These are phyloP conservation scores for Sprattus sprattus DNA, from an alignment of 2,113 vertebrate species.

Conservation along the genomic window DNA sequence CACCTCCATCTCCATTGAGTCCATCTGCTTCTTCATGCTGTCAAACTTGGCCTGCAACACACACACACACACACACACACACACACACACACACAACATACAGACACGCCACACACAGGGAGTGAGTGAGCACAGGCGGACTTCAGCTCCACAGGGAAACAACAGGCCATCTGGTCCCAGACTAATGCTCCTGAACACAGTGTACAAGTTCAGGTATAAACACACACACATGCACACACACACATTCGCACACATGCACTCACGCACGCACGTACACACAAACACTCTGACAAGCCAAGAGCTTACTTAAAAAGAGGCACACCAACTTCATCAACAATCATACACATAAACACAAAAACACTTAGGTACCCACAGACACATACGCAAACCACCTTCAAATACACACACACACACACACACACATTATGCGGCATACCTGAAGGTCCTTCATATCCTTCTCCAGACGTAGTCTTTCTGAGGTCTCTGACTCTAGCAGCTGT, in stretches of 20 bases:
- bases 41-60: slow-evolving; percentile 83
- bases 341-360: slow-evolving; percentile 20
- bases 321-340: neutral
- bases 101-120: neutral
- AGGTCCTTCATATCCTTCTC: slow-evolving; percentile 96
- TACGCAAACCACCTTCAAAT: neutral
- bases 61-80: neutral
- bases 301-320: too few relatives aligned
- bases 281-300: too few relatives aligned
- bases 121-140: neutral
- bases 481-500: slow-evolving; percentile 91
- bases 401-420: slow-evolving; percentile 21
- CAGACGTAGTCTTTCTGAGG: slow-evolving; percentile 83
- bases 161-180: neutral
- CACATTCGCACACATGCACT: neutral
- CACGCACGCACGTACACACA: neutral
- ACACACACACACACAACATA: slow-evolving; percentile 9
- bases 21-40: slow-evolving; percentile 89
- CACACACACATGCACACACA: neutral
- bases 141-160: neutral
- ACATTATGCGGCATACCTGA: slow-evolving; percentile 72
- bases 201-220: neutral
- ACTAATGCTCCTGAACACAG: neutral
- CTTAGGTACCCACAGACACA: slow-evolving; percentile 18
- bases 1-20: slow-evolving; percentile 97